Evolutionary conservation across 2,797 vertebrate species (phyloP).

Genomic region (Xerus rutilus): DNA sequence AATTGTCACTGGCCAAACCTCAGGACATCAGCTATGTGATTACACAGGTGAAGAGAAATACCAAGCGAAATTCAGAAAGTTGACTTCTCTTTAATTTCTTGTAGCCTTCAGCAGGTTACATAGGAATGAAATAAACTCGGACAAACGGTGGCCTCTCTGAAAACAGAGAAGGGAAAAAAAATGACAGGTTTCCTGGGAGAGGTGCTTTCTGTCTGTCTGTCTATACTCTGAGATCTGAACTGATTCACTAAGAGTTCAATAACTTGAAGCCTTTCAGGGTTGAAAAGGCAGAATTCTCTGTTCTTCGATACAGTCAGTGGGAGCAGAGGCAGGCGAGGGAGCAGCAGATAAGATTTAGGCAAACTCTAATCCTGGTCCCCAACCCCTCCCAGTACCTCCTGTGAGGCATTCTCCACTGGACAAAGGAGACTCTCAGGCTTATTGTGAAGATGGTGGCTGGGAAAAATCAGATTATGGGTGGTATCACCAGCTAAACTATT

Average conservation of each 20-base stretch:
- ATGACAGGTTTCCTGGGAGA: constrained; percentile 14
- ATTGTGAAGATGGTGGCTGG: constrained; percentile 80
- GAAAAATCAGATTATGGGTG: constrained; percentile 83
- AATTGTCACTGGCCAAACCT: not conserved
- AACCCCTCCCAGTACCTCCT: constrained; percentile 68
- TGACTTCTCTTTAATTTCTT: not conserved
- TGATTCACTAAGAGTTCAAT: constrained; percentile 34
- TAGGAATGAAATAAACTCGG: constrained; percentile 21
- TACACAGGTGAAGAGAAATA: not conserved
- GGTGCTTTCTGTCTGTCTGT: constrained; percentile 35
- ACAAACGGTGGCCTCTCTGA: constrained; percentile 12
- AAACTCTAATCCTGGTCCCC: not conserved
- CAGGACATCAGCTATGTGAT: not conserved
- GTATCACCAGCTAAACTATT: constrained; percentile 56
- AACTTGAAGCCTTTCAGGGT: constrained; percentile 62
- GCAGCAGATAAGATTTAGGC: constrained; percentile 73
- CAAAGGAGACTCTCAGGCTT: constrained; percentile 78
- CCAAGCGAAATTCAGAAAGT: not conserved
- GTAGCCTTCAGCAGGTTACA: not conserved
- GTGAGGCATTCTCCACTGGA: constrained; percentile 56
- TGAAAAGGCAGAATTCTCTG: constrained; percentile 58
- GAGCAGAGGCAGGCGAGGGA: constrained; percentile 61
- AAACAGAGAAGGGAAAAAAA: not conserved
- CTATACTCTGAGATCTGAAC: constrained; percentile 46
- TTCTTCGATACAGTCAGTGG: constrained; percentile 56